Evolutionary conservation across 2,888 invertebrate genomes (phyloP).

Genomic region (Epiperipatus broadwayi): DNA sequence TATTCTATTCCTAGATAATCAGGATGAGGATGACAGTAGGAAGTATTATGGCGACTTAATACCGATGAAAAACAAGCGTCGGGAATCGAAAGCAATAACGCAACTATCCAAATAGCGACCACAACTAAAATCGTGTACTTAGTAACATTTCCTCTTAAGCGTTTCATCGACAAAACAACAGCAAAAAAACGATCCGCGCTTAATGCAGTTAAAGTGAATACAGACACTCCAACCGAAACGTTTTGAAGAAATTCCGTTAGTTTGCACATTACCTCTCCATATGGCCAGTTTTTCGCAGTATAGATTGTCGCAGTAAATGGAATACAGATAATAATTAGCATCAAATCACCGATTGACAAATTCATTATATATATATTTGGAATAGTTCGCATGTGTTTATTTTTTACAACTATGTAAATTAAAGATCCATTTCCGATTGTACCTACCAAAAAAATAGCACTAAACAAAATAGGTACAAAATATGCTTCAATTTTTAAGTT

Average conservation of each 20-base stretch:
- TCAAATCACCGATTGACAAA: conserved; percentile 60
- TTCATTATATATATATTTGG: conserved; percentile 46
- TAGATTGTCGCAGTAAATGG: conserved; percentile 66
- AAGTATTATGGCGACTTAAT: too few species aligned
- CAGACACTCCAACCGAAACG: conserved; percentile 74
- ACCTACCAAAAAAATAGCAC: conserved; percentile 58
- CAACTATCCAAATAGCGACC: conserved; percentile 22
- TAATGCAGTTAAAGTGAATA: conserved; percentile 72
- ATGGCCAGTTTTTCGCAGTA: conserved; percentile 70
- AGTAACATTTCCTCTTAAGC: conserved; percentile 44
- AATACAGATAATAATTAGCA: conserved; percentile 57
- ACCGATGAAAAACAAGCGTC: conserved; percentile 19
- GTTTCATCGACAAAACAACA: conserved; percentile 68
- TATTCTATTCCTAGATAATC: conserved; percentile 39
- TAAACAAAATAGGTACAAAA: conserved; percentile 57
- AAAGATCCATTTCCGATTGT: conserved; percentile 63
- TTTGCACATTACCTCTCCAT: conserved; percentile 56
- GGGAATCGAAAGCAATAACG: conserved; percentile 19
- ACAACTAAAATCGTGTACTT: conserved; percentile 48
- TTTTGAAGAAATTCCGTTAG: conserved; percentile 68
- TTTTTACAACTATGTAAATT: conserved; percentile 53
- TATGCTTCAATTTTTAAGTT: too few species aligned
- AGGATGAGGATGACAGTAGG: conserved; percentile 51
- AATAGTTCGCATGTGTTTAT: conserved; percentile 61
- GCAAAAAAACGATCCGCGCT: conserved; percentile 78